Base-by-base conservation (phyloP, 2,113 vertebrate species). In the Antennarius striatus region DNA sequence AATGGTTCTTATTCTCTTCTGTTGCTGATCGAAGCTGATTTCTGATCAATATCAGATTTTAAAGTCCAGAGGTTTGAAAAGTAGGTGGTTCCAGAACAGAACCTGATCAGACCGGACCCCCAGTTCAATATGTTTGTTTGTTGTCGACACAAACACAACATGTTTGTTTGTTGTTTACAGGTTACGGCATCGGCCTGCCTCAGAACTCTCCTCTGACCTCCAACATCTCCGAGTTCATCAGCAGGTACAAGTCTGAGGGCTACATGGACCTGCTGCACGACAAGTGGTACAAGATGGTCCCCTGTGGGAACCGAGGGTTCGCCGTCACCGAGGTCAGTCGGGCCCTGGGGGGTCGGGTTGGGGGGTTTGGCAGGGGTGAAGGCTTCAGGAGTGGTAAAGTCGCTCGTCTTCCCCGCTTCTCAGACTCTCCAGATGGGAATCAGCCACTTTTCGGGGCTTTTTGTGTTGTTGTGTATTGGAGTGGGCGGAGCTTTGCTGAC, bases 241-340 rank as follows among this genome's bases (percentile, higher is more conserved):
- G 96, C 75, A 93, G 94, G 70, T 97, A 98, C 88, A 98, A 97
- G 58, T 96, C 95, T 0, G 93, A 95, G 0, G 96, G 96, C 0
- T 96, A 94, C 91, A 96, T 97, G 49, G 96, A 97, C 83, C 90
- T 97, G 70, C 88, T 98, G 54, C 96, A 98, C 0, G 96, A 97
- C 92, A 97, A 96, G 85, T 98, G 96, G 96, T 98, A 97, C 92
- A 95, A 94, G 90, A 95, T 96, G 92, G 94, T 96, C 61, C 96
- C 96, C 3, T 98, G 96, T 14, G 95, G 95, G 40, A 96, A 96
- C 81, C 89, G 95, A 7, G 95, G 93, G 59, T 94, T 96, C 2
- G 95, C 94, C 0, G 94, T 96, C 65, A 96, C 95, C 0, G 95
- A 97, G 96, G 95, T 97, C 79, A 53, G 89, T 70, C 11, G 22